Percentiles rank a stretch among this genome's conserved stretches.
phyloP scores from a whole-genome alignment of 2,888 invertebrate genomes.

The Deilephila elpenor region DNA sequence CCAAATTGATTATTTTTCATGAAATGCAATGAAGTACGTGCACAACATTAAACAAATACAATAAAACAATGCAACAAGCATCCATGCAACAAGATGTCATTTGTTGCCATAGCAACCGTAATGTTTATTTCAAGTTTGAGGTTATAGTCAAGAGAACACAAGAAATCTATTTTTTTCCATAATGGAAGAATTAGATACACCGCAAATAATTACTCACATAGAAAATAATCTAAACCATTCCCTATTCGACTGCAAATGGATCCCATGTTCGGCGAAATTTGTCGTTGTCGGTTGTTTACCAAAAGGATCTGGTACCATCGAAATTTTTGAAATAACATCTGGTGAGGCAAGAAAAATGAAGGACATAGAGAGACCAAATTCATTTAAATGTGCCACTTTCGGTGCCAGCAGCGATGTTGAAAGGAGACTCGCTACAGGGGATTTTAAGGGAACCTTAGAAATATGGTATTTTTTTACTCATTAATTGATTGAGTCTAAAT shows the following conservation, averaged over 20 bases:
- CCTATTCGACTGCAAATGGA: slow-evolving; percentile 97
- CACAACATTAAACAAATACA: too few species aligned
- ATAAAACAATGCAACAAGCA: too few species aligned
- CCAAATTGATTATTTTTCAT: background rate
- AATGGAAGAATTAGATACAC: slow-evolving; percentile 86
- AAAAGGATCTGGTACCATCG: slow-evolving; percentile 93
- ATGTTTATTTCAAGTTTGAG: slow-evolving; percentile 54
- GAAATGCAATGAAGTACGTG: background rate
- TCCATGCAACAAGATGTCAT: slow-evolving; percentile 28
- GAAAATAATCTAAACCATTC: slow-evolving; percentile 93
- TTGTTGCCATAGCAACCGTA: slow-evolving; percentile 61
- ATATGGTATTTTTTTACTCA: slow-evolving; percentile 86
- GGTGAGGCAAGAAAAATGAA: slow-evolving; percentile 88
- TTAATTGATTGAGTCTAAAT: background rate
- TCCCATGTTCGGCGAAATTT: slow-evolving; percentile 97
- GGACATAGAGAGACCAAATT: slow-evolving; percentile 91
- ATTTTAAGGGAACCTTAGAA: slow-evolving; percentile 93
- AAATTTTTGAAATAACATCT: slow-evolving; percentile 91
- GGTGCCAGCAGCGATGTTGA: slow-evolving; percentile 93
- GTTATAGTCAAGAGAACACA: slow-evolving; percentile 48
- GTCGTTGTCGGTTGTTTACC: slow-evolving; percentile 94
- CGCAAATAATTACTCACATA: slow-evolving; percentile 95
- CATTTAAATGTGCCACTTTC: slow-evolving; percentile 97
- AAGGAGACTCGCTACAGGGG: slow-evolving; percentile 94
- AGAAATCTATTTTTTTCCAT: slow-evolving; percentile 12